Conservation (phyloP, 2,888 invertebrate species). For the Hirtodrosophila cameraria region DNA sequence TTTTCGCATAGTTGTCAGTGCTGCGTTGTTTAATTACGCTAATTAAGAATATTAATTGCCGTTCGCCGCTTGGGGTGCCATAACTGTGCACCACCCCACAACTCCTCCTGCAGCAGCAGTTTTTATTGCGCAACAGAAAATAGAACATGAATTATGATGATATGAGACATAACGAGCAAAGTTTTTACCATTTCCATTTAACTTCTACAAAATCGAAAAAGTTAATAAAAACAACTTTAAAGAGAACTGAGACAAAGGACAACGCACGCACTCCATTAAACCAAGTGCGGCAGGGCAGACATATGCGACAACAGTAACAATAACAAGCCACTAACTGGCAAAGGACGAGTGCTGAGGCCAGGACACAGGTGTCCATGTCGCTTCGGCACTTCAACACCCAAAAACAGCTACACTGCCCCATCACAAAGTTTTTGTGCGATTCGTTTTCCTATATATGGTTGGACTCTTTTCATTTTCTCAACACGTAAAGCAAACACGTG, state of each 20-base stretch:
- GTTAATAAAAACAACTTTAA: conserved; percentile 71
- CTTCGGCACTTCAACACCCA: conserved; percentile 71
- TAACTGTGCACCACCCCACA: conserved; percentile 28
- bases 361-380: conserved; percentile 77
- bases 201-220: conserved; percentile 76
- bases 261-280: conserved; percentile 74
- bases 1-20: conserved; percentile 83
- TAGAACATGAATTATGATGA: conserved; percentile 74
- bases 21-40: conserved; percentile 83
- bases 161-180: conserved; percentile 66
- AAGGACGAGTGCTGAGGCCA: conserved; percentile 12
- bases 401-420: conserved; percentile 16
- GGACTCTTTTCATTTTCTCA: conserved; percentile 79
- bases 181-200: conserved; percentile 69
- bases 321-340: conserved; percentile 71
- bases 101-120: conserved; percentile 1
- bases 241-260: conserved; percentile 32
- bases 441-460: conserved; percentile 5
- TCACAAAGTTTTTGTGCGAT: conserved; percentile 19
- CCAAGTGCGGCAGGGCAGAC: conserved; percentile 39
- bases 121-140: conserved; percentile 44
- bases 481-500: conserved; percentile 79
- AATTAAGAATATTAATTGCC: conserved; percentile 84
- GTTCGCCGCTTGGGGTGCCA: conserved; percentile 47
- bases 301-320: conserved; percentile 60